Evolutionary conservation across 1,140 invertebrate genomes (phyloP), one percentile per base, ranked within the genome.

Genomic region (Scaptomyza graminum): DNA sequence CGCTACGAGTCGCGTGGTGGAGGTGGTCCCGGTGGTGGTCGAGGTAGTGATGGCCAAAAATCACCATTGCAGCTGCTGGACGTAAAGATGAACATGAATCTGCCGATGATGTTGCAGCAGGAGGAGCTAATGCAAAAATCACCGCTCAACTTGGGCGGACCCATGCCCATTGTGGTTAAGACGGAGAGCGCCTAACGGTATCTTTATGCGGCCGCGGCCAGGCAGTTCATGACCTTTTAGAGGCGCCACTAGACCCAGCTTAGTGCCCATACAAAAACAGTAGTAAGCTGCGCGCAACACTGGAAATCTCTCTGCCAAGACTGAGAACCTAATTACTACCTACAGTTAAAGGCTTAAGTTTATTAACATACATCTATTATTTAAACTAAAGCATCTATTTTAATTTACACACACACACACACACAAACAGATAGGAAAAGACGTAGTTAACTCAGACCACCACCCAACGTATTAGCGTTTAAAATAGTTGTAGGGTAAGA

Each of bases 1-100:
- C 93, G 95, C 54, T 95, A 95, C 80, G 91, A 91, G n/a, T 84
- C 90, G 5, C 77, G 79, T 56, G 69, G 60, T 0, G 52, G 50
- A 13, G 61, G 66, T 7, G 76, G 70, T 34, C 31, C 31, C 0
- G 62, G 61, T 22, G 16, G 47, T 11, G 73, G 67, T 8, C 31
- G 12, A 7, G 59, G 54, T 2, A 49, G 66, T 34, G 84, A 84
- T 55, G 76, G 67, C 44, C 63, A 64, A 7, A 68, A 81, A 43
- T 81, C 83, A 1, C 77, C 81, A 2, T 57, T 79, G 51, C 83
- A 84, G 2, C 44, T 91, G 49, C 63, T 91, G 18, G 90, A 91
- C 56, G 82, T 91, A 74, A 90, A 91, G 64, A 91, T 91, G 90
- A 83, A 79, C 66, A 84, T 85, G 81, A 91, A 90, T 76, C 71